A percentile compares a stretch with the other conserved stretches of the same genome.
Evolutionary conservation across 1,140 invertebrate genomes (phyloP).

Genomic region (Doryteuthis pealeii): DNA sequence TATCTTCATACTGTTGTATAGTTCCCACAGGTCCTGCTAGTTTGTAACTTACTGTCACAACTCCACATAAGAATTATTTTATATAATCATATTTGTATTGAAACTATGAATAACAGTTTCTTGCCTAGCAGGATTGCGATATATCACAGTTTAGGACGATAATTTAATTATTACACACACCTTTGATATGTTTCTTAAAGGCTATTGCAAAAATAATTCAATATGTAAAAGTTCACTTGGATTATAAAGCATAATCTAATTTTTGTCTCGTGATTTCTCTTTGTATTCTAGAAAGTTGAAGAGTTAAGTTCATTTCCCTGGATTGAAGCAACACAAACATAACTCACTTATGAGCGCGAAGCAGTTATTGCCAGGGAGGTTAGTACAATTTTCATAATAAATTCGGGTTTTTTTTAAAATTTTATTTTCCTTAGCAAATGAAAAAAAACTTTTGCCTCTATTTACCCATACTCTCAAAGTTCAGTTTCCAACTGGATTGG

Average conservation of each 20-base stretch:
- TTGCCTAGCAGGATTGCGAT: too few relatives aligned
- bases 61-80: too few relatives aligned
- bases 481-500: too few relatives aligned
- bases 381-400: slow-evolving; percentile 1
- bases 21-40: too few relatives aligned
- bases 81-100: too few relatives aligned
- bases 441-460: not conserved
- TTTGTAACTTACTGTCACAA: too few relatives aligned
- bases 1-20: too few relatives aligned
- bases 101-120: too few relatives aligned
- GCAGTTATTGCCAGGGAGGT: slow-evolving; percentile 76
- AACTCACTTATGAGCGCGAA: slow-evolving; percentile 71
- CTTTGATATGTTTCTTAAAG: too few relatives aligned
- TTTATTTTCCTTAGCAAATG: not conserved
- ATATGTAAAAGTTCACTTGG: not conserved
- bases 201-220: too few relatives aligned
- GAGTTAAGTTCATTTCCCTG: slow-evolving; percentile 62
- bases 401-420: not conserved
- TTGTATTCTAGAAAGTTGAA: slow-evolving; percentile 62
- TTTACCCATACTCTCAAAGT: not conserved
- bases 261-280: not conserved
- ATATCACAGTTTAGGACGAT: too few relatives aligned
- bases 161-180: too few relatives aligned
- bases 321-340: slow-evolving; percentile 54
- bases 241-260: not conserved